Evolutionary conservation across 2,888 invertebrate species (phyloP), one percentile per base, ranked within the genome.

Genomic region (Alloplasta piceator): DNA sequence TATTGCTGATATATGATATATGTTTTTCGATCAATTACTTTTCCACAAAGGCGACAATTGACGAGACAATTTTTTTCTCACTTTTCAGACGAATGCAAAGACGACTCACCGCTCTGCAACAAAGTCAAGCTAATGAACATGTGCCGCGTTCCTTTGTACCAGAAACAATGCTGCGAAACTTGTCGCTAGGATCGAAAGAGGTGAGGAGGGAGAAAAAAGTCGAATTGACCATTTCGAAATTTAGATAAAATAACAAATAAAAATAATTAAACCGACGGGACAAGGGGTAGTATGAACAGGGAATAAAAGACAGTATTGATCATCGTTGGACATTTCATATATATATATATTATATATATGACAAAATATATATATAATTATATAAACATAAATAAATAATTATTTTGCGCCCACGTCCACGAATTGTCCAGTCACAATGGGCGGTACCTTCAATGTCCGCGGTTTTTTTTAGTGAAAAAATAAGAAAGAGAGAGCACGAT

Each of bases 41-140:
- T n/a, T 60, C 39, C 10, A 48, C 36, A 43, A 10, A 63, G 36
- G 1, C 4, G 38, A 55, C 16, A 58, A 16, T 38, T 6, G 60
- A 26, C 55, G 52, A 38, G 38, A 64, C 26, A 26, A 10, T 50
- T 16, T 12, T 50, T 50, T 50, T 72, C 66, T 74, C 26, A 14
- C 83, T 86, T 91, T 93, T 83, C 93, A 95, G 95, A 94, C 90
- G 94, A 95, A 67, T 98, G 97, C 93, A 95, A 95, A 88, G 97
- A 98, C 92, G 94, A 95, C 56, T 98, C 97, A 63, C 95, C 95
- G 86, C 96, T 96, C 92, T 98, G 98, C 93, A 95, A 95, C 88
- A 97, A 97, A 90, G 97, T 98, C 26, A 96, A 96, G 86, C 94
- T 96, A 71, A 96, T 98, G 96, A 97, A 97, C 89, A 94, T 98